A percentile compares a stretch with the other conserved stretches of the same genome.
These are phyloP conservation scores for Arrhamphus sclerolepis DNA, from an alignment of 2,797 vertebrate genomes.

Conservation along the genomic window DNA sequence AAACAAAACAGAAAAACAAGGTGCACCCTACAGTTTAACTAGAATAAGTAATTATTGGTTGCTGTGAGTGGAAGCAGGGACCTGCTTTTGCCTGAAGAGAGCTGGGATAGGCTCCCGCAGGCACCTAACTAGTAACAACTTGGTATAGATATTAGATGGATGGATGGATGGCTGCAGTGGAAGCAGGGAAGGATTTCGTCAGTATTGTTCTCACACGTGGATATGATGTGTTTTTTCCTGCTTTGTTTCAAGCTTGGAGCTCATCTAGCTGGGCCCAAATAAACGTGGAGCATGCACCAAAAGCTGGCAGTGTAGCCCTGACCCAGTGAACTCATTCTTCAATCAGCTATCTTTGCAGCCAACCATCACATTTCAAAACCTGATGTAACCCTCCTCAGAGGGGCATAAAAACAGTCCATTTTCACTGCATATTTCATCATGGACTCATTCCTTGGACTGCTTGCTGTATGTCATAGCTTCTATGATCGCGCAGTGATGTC, in stretches of 20 bases:
- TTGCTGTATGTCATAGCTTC: slow-evolving; percentile 46
- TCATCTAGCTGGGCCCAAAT: slow-evolving; percentile 24
- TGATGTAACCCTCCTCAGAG: slow-evolving; percentile 41
- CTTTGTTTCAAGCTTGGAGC: slow-evolving; percentile 26
- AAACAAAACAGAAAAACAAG: slow-evolving; percentile 29
- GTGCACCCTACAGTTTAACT: slow-evolving; percentile 51
- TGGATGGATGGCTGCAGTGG: slow-evolving; percentile 1
- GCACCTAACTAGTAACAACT: too few relatives aligned
- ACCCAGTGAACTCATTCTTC: slow-evolving; percentile 55
- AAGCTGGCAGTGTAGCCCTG: slow-evolving; percentile 34
- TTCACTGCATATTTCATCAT: slow-evolving; percentile 40
- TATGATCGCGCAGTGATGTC: slow-evolving; percentile 46
- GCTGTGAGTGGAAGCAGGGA: too few relatives aligned
- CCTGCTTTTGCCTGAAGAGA: too few relatives aligned
- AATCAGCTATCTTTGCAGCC: slow-evolving; percentile 44
- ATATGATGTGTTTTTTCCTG: slow-evolving; percentile 14
- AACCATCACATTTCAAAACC: slow-evolving; percentile 33
- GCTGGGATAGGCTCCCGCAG: too few relatives aligned
- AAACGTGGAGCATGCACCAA: slow-evolving; percentile 4
- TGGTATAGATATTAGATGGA: too few relatives aligned
- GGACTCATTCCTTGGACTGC: slow-evolving; percentile 45
- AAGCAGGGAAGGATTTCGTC: slow-evolving; percentile 36
- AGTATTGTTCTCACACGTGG: slow-evolving; percentile 22
- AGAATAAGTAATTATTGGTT: slow-evolving; percentile 37
- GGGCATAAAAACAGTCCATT: slow-evolving; percentile 36